Base-by-base conservation (phyloP, 2,888 invertebrate species). In the Stegophylla sp. region DNA sequence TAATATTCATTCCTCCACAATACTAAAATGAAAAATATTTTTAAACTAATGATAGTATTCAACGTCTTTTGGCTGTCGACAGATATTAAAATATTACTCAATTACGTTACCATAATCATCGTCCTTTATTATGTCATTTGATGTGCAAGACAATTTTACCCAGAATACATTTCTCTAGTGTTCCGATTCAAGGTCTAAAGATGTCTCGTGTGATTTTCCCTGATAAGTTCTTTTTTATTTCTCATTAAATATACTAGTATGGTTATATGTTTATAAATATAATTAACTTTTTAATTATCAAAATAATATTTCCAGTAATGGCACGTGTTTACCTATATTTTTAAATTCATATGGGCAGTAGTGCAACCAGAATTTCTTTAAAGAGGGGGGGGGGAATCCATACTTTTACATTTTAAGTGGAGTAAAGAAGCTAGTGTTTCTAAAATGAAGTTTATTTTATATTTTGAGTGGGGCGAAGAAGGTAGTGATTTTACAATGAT, bases 171-270 rank as follows among this genome's bases (percentile, higher is more conserved):
- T 73, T 73, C 61, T 73, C 28, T 20, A 73, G 41, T 20, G 48
- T 28, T 28, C 45, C 15, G 26, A 67, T 45, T 73, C 61, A 73
- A 73, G 61, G 73, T 73, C 73, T 45, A n/a, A 15, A 61, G 34
- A 41, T 71, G 34, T 71, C 20, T 71, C 71, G 41, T 41, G 41
- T 71, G 53, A 71, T 71, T 53, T 20, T 56, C 34, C 56, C 41
- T 34, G 53, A 53, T n/a, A 59, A 53, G 15, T 28, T 69, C 41
- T 28, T 66, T 45, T 26, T 48, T 34, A 20, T 71, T 53, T 51
- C 3, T 13, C 7, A 4, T 45, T 67, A 26, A 67, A 48, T 67
- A 26, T 48, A 48, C 20, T 43, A 20, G 20, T 20, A 67, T 48
- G 45, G 13, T 26, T 67, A n/a, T 12, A 26, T 48, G 23, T 23